Evolutionary conservation across 2,797 vertebrate genomes (phyloP).

Genomic region (Notamacropus eugenii): DNA sequence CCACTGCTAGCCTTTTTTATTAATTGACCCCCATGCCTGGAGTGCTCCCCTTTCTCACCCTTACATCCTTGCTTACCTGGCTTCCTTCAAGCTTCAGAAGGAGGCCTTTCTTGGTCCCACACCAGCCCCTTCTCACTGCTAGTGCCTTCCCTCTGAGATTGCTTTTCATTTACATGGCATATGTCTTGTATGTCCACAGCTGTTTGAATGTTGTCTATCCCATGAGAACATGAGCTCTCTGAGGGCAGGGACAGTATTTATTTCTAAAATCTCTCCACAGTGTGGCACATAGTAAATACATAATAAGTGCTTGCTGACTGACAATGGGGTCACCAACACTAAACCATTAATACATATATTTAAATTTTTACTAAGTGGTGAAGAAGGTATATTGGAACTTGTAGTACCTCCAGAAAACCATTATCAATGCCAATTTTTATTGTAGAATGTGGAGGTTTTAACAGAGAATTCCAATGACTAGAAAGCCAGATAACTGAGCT

Average conservation of each 20-base stretch:
- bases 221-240: neutral
- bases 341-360: neutral
- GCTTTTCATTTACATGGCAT: neutral
- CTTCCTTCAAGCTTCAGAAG: neutral
- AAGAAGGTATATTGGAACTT: neutral
- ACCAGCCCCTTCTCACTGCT: neutral
- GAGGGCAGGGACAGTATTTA: neutral
- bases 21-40: neutral
- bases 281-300: no score
- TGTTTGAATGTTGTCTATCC: neutral
- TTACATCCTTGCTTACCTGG: neutral
- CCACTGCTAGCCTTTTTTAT: neutral
- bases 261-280: neutral
- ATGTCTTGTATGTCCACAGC: neutral
- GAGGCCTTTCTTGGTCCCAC: neutral
- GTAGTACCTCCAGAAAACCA: neutral
- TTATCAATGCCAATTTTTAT: neutral
- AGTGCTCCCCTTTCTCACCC: neutral
- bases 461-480: neutral
- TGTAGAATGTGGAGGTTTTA: neutral
- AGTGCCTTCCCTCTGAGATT: neutral
- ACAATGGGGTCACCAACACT: neutral
- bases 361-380: neutral
- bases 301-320: neutral
- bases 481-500: constrained; percentile 6